These are phyloP conservation scores for Eucidaris tribuloides DNA, from an alignment of 35 echinoderm and acorn worm species.

Conservation along the genomic window DNA sequence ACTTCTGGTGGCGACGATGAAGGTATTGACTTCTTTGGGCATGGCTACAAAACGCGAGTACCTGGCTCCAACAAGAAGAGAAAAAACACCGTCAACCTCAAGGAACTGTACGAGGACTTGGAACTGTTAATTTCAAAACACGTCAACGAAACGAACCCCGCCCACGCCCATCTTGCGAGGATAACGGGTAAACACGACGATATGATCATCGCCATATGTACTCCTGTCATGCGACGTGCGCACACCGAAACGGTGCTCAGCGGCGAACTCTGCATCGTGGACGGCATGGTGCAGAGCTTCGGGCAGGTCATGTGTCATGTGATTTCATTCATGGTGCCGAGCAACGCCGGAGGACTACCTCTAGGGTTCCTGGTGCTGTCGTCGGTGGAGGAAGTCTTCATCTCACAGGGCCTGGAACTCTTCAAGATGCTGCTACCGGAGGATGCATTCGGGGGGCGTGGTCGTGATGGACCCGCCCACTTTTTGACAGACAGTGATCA, in stretches of 20 bases:
- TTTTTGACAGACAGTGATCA: neutral
- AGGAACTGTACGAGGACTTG: slow-evolving; percentile 3
- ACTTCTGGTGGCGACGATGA: neutral
- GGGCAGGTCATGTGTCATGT: slow-evolving; percentile 24
- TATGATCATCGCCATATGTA: slow-evolving; percentile 18
- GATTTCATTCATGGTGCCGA: slow-evolving; percentile 17
- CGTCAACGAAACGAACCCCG: neutral
- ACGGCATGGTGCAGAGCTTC: slow-evolving; percentile 10
- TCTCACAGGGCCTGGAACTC: slow-evolving; percentile 15
- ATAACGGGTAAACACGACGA: slow-evolving; percentile 1
- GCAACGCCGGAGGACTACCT: slow-evolving; percentile 4
- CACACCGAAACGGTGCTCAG: neutral
- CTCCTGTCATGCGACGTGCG: slow-evolving; percentile 2
- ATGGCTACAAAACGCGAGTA: neutral
- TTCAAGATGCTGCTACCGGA: slow-evolving; percentile 24
- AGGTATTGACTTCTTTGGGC: neutral
- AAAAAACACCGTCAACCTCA: neutral
- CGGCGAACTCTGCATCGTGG: neutral
- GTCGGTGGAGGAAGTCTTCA: slow-evolving; percentile 17
- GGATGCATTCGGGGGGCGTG: neutral
- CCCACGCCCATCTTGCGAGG: slow-evolving; percentile 2
- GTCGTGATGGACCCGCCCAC: neutral
- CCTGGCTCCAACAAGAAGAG: neutral
- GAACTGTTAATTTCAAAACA: slow-evolving; percentile 9
- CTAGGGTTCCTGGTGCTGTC: slow-evolving; percentile 26